Percentiles rank a stretch among this genome's conserved stretches.
Evolutionary conservation across 1,140 invertebrate species (phyloP).

Genomic region (Halictus rubicundus): DNA sequence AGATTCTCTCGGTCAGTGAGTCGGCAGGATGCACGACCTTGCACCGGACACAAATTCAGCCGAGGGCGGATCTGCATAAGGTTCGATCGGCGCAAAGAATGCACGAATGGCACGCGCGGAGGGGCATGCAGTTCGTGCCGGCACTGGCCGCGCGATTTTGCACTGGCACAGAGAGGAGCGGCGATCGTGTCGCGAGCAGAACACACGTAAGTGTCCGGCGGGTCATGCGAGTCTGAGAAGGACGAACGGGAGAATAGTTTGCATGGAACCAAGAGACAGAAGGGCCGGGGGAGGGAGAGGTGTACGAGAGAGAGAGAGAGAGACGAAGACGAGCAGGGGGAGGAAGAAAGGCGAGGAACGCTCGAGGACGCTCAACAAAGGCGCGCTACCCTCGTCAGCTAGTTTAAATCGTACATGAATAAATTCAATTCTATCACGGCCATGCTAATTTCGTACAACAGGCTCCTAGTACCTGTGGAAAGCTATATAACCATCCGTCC

Average conservation of each 20-base stretch:
- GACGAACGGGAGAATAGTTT: not conserved
- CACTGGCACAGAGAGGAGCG: slow-evolving; percentile 23
- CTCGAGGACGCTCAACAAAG: slow-evolving; percentile 53
- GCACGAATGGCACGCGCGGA: slow-evolving; percentile 46
- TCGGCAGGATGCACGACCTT: slow-evolving; percentile 35
- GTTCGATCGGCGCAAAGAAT: slow-evolving; percentile 50
- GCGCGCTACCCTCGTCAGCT: slow-evolving; percentile 60
- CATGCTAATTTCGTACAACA: slow-evolving; percentile 72
- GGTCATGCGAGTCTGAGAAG: not conserved
- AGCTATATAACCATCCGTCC: slow-evolving; percentile 54
- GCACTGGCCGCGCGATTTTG: slow-evolving; percentile 38
- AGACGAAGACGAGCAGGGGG: not conserved
- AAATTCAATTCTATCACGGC: slow-evolving; percentile 72
- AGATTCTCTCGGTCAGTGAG: slow-evolving; percentile 12
- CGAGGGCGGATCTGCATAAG: slow-evolving; percentile 37
- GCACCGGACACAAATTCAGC: slow-evolving; percentile 44
- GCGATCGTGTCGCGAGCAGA: slow-evolving; percentile 40
- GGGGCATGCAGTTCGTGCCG: slow-evolving; percentile 45
- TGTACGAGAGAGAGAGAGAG: too few relatives aligned
- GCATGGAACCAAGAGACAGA: too few relatives aligned
- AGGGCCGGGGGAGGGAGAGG: too few relatives aligned
- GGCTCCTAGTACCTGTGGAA: slow-evolving; percentile 51
- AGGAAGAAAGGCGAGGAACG: slow-evolving; percentile 17
- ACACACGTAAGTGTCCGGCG: slow-evolving; percentile 17
- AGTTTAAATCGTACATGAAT: slow-evolving; percentile 73